phyloP scores from a whole-genome alignment of 2,888 invertebrate genomes.

The Ornithoptera alexandrae region DNA sequence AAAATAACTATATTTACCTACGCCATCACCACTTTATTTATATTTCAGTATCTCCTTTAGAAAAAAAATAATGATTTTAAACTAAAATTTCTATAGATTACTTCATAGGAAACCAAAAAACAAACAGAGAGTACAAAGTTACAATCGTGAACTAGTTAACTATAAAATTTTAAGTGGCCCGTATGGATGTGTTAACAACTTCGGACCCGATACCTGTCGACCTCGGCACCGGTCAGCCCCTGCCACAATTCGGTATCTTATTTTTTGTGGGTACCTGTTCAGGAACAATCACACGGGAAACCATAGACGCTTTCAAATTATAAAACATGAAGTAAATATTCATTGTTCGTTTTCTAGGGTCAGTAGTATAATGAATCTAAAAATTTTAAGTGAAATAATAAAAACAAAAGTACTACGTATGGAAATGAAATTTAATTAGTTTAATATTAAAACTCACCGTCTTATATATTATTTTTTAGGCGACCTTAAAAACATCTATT shows the following conservation, averaged over 20 bases:
- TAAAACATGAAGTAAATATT: slow-evolving; percentile 28
- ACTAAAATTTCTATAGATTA: too few species aligned
- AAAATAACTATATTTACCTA: slow-evolving; percentile 27
- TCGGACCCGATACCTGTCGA: slow-evolving; percentile 54
- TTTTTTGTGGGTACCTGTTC: slow-evolving; percentile 58
- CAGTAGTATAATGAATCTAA: slow-evolving; percentile 26
- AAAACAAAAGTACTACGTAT: too few species aligned
- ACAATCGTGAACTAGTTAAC: background rate
- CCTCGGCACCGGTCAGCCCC: slow-evolving; percentile 54
- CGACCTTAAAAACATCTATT: background rate
- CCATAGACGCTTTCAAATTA: slow-evolving; percentile 37
- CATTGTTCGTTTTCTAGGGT: slow-evolving; percentile 23
- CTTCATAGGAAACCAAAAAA: too few species aligned
- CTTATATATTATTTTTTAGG: too few species aligned
- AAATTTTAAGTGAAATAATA: background rate
- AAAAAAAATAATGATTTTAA: background rate
- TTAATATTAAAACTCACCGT: too few species aligned
- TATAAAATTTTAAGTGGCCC: too few species aligned
- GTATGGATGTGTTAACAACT: slow-evolving; percentile 49
- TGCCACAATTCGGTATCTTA: slow-evolving; percentile 54
- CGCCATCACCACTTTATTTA: slow-evolving; percentile 1
- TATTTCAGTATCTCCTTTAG: background rate
- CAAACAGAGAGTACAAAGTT: background rate
- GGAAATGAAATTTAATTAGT: too few species aligned
- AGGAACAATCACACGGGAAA: slow-evolving; percentile 71